Percentiles rank a stretch among this genome's conserved stretches.
Evolutionary conservation across 37 sponge, comb jelly and placozoan genomes (phyloP).

Genomic region (Amphimedon queenslandica): DNA sequence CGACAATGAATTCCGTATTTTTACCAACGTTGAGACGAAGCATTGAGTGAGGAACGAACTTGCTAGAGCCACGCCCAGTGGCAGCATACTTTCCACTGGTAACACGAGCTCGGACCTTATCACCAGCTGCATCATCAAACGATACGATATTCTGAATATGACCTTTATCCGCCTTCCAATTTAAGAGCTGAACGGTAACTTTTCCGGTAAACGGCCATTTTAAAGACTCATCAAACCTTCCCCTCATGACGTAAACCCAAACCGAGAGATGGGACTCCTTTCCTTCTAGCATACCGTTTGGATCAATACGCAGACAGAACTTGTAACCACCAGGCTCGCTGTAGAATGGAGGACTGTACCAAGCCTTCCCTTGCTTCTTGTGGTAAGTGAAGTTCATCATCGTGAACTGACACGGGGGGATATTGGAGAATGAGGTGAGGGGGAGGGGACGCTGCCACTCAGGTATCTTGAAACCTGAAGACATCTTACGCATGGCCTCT

Average conservation of each 20-base stretch:
- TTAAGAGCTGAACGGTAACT: background rate
- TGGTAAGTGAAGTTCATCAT: background rate
- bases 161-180: background rate
- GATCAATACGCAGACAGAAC: background rate
- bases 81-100: background rate
- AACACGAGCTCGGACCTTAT: background rate
- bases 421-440: background rate
- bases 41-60: background rate
- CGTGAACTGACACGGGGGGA: background rate
- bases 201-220: slow-evolving; percentile 3
- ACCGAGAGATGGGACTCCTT: background rate
- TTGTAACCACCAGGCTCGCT: slow-evolving; percentile 10
- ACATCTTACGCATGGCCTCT: no score
- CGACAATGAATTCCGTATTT: background rate
- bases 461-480: background rate
- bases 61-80: background rate
- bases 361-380: background rate
- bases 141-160: background rate
- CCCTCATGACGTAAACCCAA: background rate
- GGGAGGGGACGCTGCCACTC: background rate
- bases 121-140: slow-evolving; percentile 1
- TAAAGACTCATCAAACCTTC: background rate
- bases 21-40: background rate
- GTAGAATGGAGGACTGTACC: slow-evolving; percentile 8
- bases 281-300: background rate